Base-by-base conservation (phyloP, 1,140 invertebrate species). In the Lucilia sericata region DNA sequence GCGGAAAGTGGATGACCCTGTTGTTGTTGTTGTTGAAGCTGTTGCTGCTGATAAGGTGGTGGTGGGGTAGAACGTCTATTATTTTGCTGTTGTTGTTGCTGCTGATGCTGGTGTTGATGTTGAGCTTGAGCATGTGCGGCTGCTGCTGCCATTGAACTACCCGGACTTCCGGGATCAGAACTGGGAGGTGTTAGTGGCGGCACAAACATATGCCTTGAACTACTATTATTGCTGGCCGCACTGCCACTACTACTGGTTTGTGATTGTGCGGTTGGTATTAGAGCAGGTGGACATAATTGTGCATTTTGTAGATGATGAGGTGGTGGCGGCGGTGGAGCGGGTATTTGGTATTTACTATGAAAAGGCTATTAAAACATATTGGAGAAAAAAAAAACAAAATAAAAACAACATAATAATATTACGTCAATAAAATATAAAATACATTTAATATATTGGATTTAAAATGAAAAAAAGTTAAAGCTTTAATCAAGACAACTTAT, bases 131-230 rank as follows among this genome's bases (percentile, higher is more conserved):
- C 55, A 88, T 91, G 86, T 90, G 92, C 89, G 87, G 91, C 87
- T 91, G 92, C 85, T 9, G 89, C 88, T 19, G 89, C 88, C 88
- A 90, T 88, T 7, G 88, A 89, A 84, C 87, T 94, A 49, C 95
- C 94, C 0, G 95, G 95, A 82, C 95, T 96, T 51, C 96, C 95
- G 21, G 96, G 96, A 88, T 97, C 96, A 7, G 96, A 96, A 86
- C 94, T 95, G 78, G 96, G 96, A 19, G 96, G 96, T 70, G 96
- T 96, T 83, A 96, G 91, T 13, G 96, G 96, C 19, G 96, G 95
- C 88, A 95, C 87, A 89, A 95, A 96, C 92, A 95, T 95, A 74
- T 95, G 92, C 85, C 94, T 92, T 84, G 87, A n/a, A 49, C 42
- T 83, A 60, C 55, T 65, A 21, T 19, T 12, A 19, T 36, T 83